phyloP scores from a whole-genome alignment of 2,888 invertebrate species.

The Epinotia demarniana region DNA sequence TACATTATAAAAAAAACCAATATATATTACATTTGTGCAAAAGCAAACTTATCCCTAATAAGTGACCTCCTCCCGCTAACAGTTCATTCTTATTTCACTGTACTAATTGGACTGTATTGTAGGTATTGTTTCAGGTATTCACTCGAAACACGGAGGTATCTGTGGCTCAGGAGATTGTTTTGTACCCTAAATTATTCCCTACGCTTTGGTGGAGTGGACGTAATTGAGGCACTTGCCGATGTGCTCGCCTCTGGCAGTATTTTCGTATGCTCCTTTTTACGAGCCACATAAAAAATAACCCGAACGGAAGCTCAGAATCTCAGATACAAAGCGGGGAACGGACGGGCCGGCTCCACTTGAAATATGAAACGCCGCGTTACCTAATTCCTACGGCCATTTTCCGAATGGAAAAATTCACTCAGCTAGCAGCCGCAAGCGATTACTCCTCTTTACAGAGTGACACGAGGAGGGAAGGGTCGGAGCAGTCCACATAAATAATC shows the following conservation, averaged over 20 bases:
- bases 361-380: slow-evolving; percentile 71
- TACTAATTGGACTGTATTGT: slow-evolving; percentile 25
- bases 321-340: slow-evolving; percentile 55
- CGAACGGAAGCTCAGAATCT: slow-evolving; percentile 56
- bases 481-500: slow-evolving; percentile 77
- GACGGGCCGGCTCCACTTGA: slow-evolving; percentile 61
- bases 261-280: slow-evolving; percentile 69
- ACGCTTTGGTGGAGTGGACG: slow-evolving; percentile 55
- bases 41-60: too few relatives aligned
- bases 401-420: slow-evolving; percentile 80
- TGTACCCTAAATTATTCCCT: slow-evolving; percentile 56
- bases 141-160: slow-evolving; percentile 1
- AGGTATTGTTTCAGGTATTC: slow-evolving; percentile 43
- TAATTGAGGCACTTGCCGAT: slow-evolving; percentile 66
- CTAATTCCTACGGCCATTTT: slow-evolving; percentile 77
- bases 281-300: slow-evolving; percentile 72
- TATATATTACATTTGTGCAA: too few relatives aligned
- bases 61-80: too few relatives aligned
- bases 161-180: slow-evolving; percentile 45
- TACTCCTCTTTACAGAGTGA: slow-evolving; percentile 76
- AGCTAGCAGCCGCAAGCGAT: slow-evolving; percentile 74
- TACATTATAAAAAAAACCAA: too few relatives aligned
- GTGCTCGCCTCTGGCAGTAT: slow-evolving; percentile 64
- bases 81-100: not conserved
- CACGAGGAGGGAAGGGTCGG: slow-evolving; percentile 62